Evolutionary conservation across 1,140 invertebrate genomes (phyloP), one percentile per base, ranked within the genome.

Genomic region (Episyrphus balteatus): DNA sequence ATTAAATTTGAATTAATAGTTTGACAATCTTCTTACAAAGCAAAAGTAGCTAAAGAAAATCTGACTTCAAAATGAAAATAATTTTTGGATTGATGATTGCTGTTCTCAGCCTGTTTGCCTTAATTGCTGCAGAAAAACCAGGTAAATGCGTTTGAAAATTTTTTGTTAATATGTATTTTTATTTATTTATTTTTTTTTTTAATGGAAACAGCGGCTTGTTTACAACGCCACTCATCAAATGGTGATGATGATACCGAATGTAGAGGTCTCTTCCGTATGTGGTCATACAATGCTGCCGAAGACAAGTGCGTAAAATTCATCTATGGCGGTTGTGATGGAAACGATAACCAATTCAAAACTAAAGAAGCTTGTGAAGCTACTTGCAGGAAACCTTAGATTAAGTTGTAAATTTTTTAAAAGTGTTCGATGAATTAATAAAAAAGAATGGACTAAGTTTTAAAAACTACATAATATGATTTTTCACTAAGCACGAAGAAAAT

Each of bases 261-360:
- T 12, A 36, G 34, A 36, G 34, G 34, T 36, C 12, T n/a, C 14
- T n/a, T 36, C 12, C 34, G 12, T 3, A 15, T 5, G 5, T 36
- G 34, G 34, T 41, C 13, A 14, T 41, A 15, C 14, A 41, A 41
- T 41, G 3, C 17, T 2, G 19, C 2, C 12, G 13, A 3, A 41
- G 70, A 68, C 51, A 68, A 59, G 47, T 86, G 80, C 59, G 70
- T 64, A 30, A 59, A 75, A 54, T 92, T 91, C 62, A 57, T 57
- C 0, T 92, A 88, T 60, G 80, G 85, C 15, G 89, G 89, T 42
- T 91, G 87, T 59, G 75, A 76, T 36, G 88, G 88, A 13, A 88
- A 87, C 51, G 82, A 80, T 31, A 92, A 92, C 60, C 75, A 83
- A 48, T 91, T 89, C 67, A 78, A 77, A 46, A 74, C 75, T 3